phyloP scores from a whole-genome alignment of 2,113 vertebrate species.

The Clarias batrachus region DNA sequence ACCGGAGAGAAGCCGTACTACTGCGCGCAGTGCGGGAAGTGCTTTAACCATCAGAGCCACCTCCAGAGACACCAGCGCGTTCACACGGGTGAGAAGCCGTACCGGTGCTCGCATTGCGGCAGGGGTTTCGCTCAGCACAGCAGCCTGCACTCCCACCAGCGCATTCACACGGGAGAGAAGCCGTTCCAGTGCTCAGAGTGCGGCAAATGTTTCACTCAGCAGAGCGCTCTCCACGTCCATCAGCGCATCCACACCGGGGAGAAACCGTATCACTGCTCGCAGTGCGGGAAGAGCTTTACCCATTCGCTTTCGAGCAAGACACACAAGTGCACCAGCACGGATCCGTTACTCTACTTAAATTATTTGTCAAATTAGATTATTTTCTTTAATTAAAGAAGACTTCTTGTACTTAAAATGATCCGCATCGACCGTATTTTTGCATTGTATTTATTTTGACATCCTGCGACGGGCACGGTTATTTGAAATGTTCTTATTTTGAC shows the following conservation, averaged over 20 bases:
- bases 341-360: not conserved
- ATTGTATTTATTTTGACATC: not conserved
- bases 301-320: not conserved
- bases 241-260: not conserved
- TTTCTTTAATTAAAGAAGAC: not conserved
- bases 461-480: not conserved
- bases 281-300: not conserved
- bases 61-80: not conserved
- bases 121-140: not conserved
- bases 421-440: not conserved
- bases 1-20: not conserved
- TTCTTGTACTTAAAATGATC: not conserved
- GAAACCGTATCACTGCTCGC: not conserved
- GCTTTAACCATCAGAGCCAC: not conserved
- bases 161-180: not conserved
- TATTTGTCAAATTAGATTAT: not conserved
- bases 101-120: not conserved
- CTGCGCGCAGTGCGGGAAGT: not conserved
- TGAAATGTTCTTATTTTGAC: not conserved
- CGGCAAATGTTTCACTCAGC: not conserved
- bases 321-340: not conserved
- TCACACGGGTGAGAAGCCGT: not conserved
- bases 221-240: not conserved
- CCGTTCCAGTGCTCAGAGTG: not conserved
- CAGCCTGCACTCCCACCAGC: not conserved